Evolutionary conservation across 2,888 invertebrate genomes (phyloP).

Genomic region (Herminia tarsipennalis): DNA sequence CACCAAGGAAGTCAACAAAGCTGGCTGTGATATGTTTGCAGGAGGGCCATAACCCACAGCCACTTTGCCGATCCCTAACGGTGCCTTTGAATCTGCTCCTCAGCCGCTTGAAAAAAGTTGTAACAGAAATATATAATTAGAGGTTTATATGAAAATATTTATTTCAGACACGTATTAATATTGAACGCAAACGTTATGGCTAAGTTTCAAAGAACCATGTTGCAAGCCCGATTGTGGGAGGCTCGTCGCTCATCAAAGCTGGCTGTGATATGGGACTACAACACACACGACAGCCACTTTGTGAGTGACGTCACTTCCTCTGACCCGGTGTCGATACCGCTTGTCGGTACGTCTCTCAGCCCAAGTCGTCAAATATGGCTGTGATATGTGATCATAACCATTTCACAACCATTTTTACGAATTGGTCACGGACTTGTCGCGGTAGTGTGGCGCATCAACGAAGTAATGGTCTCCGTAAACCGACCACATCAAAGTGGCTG

Average conservation of each 20-base stretch:
- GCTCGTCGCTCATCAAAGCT: constrained; percentile 97
- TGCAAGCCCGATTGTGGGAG: constrained; percentile 14
- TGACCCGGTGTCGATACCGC: constrained; percentile 1
- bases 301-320: constrained; percentile 87
- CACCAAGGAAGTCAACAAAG: constrained; percentile 76
- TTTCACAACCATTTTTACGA: constrained; percentile 94
- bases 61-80: constrained; percentile 89
- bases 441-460: constrained; percentile 24
- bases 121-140: too few species aligned
- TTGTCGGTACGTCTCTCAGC: constrained; percentile 79
- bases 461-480: constrained; percentile 74
- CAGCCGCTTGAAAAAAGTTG: too few species aligned
- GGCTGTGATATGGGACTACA: constrained; percentile 95
- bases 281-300: constrained; percentile 96
- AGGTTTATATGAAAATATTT: too few species aligned
- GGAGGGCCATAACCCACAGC: constrained; percentile 90
- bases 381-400: constrained; percentile 91
- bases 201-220: not conserved
- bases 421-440: constrained; percentile 71
- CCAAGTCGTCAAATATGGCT: constrained; percentile 98
- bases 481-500: constrained; percentile 99
- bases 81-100: constrained; percentile 9
- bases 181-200: too few species aligned
- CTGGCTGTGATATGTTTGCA: constrained; percentile 97
- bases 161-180: too few species aligned